Base-by-base conservation (phyloP, 2,797 vertebrate species). In the Craterocephalus amniculus region DNA sequence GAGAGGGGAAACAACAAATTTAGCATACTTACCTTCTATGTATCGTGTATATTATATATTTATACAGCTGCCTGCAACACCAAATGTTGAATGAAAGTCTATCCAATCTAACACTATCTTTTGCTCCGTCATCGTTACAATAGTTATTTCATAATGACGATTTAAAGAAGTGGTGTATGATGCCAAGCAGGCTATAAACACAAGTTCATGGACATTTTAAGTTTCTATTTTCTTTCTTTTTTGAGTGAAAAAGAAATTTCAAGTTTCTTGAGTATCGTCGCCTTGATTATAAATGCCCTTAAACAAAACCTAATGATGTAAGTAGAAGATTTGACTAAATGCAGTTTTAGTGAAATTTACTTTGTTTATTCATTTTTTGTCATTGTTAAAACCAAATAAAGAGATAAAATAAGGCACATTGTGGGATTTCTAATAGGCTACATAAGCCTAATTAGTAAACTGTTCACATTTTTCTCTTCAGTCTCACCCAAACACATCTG, bases 401-500 rank as follows among this genome's bases (percentile, higher is more conserved):
- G 4, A 35, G 20, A 58, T 11, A 7, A 2, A 63, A 26, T 27
- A 13, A 75, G 74, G n/a, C n/a, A n/a, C 27, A 27, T 13, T 58
- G 31, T 65, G 31, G 35, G 38, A 51, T 35, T 57, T 70, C 52
- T 48, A 62, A 78, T 51, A 55, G 45, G 32, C 10, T 59, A 38
- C 60, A 58, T 52, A 18, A 69, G 70, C 34, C 59, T 74, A 74
- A 86, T 76, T 73, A 79, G 74, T 55, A 74, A 55, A 78, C 77
- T 68, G 24, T 48, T 72, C 31, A 58, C 67, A 59, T 71, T 68
- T 64, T 71, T 54, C 45, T 70, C 70, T 76, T 18, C 27, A 34
- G 36, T 70, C 62, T 78, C 52, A 57, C 58, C 67, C 65, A 73
- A 75, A 79, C 66, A 76, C 67, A 71, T 70, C 65, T 70, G 55